A percentile compares a stretch with the other conserved stretches of the same genome.
These are phyloP conservation scores for Hydropotes inermis DNA, from an alignment of 2,113 vertebrate species.

Conservation along the genomic window DNA sequence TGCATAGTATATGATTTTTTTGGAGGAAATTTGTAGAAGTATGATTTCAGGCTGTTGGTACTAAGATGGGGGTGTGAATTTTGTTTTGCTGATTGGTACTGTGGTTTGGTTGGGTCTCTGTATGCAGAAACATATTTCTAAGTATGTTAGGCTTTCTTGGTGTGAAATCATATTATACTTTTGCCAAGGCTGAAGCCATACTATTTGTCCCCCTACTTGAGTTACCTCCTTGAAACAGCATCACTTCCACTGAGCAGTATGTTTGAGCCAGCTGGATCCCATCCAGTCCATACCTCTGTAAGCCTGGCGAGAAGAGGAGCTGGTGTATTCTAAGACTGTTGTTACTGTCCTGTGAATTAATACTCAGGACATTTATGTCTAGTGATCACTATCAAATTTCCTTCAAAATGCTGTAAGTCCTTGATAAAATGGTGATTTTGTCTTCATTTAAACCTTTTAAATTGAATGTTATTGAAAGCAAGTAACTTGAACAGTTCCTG, in stretches of 20 bases:
- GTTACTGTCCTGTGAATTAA: not conserved
- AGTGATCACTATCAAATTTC: not conserved
- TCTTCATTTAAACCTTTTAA: not conserved
- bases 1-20: not conserved
- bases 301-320: not conserved
- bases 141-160: not conserved
- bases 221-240: not conserved
- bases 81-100: not conserved
- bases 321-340: not conserved
- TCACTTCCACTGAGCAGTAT: fast-evolving
- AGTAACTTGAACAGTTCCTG: not conserved
- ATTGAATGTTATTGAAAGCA: constrained; percentile 9
- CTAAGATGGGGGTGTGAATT: not conserved
- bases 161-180: not conserved
- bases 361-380: not conserved
- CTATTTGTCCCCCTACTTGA: fast-evolving
- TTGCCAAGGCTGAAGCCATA: not conserved
- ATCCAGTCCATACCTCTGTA: fast-evolving
- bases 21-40: not conserved
- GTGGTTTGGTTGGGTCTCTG: not conserved
- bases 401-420: not conserved
- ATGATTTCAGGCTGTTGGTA: not conserved
- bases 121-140: not conserved
- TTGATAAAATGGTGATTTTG: not conserved
- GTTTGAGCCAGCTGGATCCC: not conserved